Conservation (phyloP, 2,797 vertebrate genomes). For the Cyprinella venusta region DNA sequence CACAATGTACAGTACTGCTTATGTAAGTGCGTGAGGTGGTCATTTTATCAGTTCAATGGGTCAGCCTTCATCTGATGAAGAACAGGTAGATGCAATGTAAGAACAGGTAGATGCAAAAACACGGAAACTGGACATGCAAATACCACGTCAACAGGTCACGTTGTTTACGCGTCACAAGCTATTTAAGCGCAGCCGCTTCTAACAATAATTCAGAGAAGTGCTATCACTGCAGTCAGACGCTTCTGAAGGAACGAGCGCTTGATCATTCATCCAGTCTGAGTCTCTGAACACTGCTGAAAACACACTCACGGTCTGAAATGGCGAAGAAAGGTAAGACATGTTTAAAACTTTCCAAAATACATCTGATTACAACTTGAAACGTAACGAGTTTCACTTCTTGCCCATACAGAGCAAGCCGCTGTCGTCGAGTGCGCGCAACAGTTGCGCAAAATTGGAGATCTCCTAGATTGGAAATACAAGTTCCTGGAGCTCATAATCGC, state of each 20-base stretch:
- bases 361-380: not conserved
- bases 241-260: not conserved
- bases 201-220: not conserved
- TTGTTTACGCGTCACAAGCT: not conserved
- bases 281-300: not conserved
- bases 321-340: constrained; percentile 38
- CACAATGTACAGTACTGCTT: not conserved
- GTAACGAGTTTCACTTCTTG: not conserved
- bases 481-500: constrained; percentile 69
- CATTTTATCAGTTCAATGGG: not conserved
- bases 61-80: not conserved
- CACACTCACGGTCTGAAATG: not conserved
- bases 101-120: not conserved
- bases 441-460: constrained; percentile 73
- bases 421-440: constrained; percentile 62
- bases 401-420: constrained; percentile 57
- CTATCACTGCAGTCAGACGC: not conserved
- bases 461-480: constrained; percentile 72
- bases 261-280: not conserved
- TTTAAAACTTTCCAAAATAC: not conserved
- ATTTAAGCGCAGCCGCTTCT: not conserved
- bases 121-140: not conserved
- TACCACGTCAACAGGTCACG: constrained; percentile 28
- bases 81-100: not conserved
- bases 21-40: not conserved